Evolutionary conservation across 1,140 invertebrate genomes (phyloP).

Genomic region (Cephus cinctus): DNA sequence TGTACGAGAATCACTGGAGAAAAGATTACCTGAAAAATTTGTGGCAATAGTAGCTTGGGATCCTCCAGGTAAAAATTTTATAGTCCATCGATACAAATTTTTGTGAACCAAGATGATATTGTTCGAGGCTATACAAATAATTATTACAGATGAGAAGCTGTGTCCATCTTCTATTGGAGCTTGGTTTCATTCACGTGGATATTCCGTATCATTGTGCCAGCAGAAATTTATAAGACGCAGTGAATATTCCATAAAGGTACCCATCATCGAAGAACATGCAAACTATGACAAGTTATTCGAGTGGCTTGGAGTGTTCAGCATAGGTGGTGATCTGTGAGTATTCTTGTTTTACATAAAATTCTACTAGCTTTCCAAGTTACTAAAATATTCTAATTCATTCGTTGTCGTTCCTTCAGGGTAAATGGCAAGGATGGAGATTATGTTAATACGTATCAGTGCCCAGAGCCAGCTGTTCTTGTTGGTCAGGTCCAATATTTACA

Average conservation of each 20-base stretch:
- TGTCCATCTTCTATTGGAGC: conserved; percentile 64
- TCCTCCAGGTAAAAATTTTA: conserved; percentile 47
- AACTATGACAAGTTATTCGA: conserved; percentile 52
- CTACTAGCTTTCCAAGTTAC: conserved; percentile 1
- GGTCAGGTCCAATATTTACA: conserved; percentile 49
- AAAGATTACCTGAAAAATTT: conserved; percentile 44
- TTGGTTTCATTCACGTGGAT: conserved; percentile 55
- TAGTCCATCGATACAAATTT: background rate
- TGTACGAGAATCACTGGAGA: conserved; percentile 44
- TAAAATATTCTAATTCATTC: conserved; percentile 6
- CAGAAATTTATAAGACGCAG: conserved; percentile 38
- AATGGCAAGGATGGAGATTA: conserved; percentile 34
- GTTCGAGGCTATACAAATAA: conserved; percentile 1
- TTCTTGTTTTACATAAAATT: conserved; percentile 8
- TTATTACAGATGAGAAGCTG: conserved; percentile 47
- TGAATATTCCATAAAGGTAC: conserved; percentile 46
- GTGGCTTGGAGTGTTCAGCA: conserved; percentile 58
- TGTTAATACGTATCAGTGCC: conserved; percentile 45
- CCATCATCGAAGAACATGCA: conserved; percentile 32
- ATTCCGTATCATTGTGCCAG: conserved; percentile 49
- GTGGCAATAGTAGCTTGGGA: conserved; percentile 59
- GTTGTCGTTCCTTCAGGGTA: conserved; percentile 11
- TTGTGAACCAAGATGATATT: background rate
- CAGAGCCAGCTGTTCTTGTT: conserved; percentile 32
- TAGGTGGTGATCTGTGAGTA: conserved; percentile 51